Percentiles rank a stretch among this genome's conserved stretches.
Evolutionary conservation across 2,888 invertebrate genomes (phyloP).

Genomic region (Diaprepes abbreviatus): DNA sequence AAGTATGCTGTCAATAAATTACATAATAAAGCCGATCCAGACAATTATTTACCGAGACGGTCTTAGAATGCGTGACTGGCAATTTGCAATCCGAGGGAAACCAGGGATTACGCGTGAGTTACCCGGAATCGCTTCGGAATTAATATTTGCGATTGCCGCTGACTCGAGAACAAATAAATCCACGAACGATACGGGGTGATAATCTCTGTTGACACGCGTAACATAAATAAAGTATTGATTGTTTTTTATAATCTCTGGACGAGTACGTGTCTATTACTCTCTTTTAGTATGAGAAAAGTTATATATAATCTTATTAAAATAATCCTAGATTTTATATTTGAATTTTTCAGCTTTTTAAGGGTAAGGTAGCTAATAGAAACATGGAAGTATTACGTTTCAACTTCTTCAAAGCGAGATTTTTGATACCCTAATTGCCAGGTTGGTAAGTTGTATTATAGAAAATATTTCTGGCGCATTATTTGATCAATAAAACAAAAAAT

Average conservation of each 20-base stretch:
- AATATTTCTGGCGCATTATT: too few relatives aligned
- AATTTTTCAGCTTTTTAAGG: too few relatives aligned
- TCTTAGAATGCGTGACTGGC: slow-evolving; percentile 43
- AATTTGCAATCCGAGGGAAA: slow-evolving; percentile 36
- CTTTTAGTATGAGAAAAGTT: too few relatives aligned
- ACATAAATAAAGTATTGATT: slow-evolving; percentile 5
- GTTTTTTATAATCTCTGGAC: slow-evolving; percentile 7
- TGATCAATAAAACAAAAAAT: too few relatives aligned
- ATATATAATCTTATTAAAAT: too few relatives aligned
- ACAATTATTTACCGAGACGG: slow-evolving; percentile 19
- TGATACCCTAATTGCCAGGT: too few relatives aligned
- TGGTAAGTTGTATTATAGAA: too few relatives aligned
- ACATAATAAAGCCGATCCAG: background rate
- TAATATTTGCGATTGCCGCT: slow-evolving; percentile 43
- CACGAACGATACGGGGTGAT: slow-evolving; percentile 9
- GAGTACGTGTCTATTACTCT: background rate
- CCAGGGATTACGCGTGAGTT: slow-evolving; percentile 42
- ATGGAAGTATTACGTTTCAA: too few relatives aligned
- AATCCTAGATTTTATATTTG: too few relatives aligned
- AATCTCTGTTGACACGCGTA: slow-evolving; percentile 14
- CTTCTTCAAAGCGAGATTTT: too few relatives aligned
- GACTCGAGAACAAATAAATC: slow-evolving; percentile 38
- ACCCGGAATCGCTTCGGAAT: slow-evolving; percentile 41
- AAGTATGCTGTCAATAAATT: slow-evolving; percentile 4
- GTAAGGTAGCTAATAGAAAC: too few relatives aligned